Evolutionary conservation across 2,888 invertebrate genomes (phyloP), one percentile per base, ranked within the genome.

Genomic region (Digitonthophagus gazella): DNA sequence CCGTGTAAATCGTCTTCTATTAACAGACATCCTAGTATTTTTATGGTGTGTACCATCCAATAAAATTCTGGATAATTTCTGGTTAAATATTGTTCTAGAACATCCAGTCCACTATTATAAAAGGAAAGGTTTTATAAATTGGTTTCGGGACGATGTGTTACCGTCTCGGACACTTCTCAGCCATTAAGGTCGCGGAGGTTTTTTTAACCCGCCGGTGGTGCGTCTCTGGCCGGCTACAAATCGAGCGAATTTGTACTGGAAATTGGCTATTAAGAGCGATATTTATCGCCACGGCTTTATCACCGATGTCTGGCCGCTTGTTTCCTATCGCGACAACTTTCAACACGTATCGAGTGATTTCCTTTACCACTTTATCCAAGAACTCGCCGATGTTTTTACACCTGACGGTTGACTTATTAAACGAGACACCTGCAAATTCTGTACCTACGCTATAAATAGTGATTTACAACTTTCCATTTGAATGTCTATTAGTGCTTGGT

Each of bases 231-330:
- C 16, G 19, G 57, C 57, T 16, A 61, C 61, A 61, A 61, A 61
- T 61, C 61, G 61, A 20, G 3, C 18, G 61, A 61, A 61, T 61
- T 61, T 61, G 61, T 61, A 61, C 61, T 61, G 61, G 61, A 61
- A 61, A 61, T 61, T 61, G 61, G 61, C 61, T 61, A 61, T 61
- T 61, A 61, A 16, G 16, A 20, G 20, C n/a, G 18, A 61, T 19
- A 61, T 61, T 61, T 61, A 61, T 61, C 61, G 18, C 61, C 20
- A n/a, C n/a, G n/a, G 20, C 61, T 20, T 18, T 20, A 20, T 61
- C 18, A 18, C 18, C 61, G 61, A n/a, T 61, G 19, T 16, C 61
- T 16, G 16, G 28, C 11, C 28, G 28, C 28, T 44, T 44, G 28
- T 44, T 44, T 44, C 11, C 28, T 44, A 44, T 44, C 28, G 28